Conservation (phyloP, 1,140 invertebrate species). For the Colletes latitarsis region DNA sequence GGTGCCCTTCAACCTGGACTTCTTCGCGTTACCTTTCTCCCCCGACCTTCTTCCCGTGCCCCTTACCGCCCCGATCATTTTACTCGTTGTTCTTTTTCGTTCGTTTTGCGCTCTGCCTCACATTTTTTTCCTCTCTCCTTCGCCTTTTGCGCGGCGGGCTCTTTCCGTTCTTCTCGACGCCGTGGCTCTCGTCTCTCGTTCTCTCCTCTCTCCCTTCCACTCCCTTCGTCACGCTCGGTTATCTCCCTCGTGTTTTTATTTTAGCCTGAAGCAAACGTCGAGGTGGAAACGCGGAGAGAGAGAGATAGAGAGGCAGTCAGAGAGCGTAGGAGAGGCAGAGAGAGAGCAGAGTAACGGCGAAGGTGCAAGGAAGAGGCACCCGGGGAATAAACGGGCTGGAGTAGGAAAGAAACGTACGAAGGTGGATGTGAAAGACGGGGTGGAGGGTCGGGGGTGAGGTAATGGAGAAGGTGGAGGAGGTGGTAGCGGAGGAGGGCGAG, state of each 20-base stretch:
- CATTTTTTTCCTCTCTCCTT: neutral
- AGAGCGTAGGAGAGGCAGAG: constrained; percentile 2
- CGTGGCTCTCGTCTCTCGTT: neutral
- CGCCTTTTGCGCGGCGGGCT: neutral
- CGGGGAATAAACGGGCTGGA: constrained; percentile 23
- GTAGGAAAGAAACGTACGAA: constrained; percentile 41
- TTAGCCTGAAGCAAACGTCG: constrained; percentile 67
- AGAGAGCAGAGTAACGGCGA: constrained; percentile 20
- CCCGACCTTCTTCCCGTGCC: neutral
- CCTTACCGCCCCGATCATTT: neutral
- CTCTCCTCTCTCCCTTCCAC: constrained; percentile 24
- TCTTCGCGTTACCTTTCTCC: constrained; percentile 17
- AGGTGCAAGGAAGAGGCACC: constrained; percentile 31
- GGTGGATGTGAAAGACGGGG: constrained; percentile 40
- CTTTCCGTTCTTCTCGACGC: neutral
- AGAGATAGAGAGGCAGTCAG: neutral
- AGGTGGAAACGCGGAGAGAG: constrained; percentile 55
- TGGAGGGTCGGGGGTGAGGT: constrained; percentile 17
- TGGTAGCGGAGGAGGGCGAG: constrained; percentile 1
- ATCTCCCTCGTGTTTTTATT: constrained; percentile 67
- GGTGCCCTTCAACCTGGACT: neutral
- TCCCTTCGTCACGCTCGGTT: constrained; percentile 36
- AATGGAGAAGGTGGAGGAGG: constrained; percentile 10
- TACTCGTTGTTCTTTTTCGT: neutral
- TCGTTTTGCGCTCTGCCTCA: neutral